Evolutionary conservation across 2,888 invertebrate genomes (phyloP), one percentile per base, ranked within the genome.

Genomic region (Cephus runcator): DNA sequence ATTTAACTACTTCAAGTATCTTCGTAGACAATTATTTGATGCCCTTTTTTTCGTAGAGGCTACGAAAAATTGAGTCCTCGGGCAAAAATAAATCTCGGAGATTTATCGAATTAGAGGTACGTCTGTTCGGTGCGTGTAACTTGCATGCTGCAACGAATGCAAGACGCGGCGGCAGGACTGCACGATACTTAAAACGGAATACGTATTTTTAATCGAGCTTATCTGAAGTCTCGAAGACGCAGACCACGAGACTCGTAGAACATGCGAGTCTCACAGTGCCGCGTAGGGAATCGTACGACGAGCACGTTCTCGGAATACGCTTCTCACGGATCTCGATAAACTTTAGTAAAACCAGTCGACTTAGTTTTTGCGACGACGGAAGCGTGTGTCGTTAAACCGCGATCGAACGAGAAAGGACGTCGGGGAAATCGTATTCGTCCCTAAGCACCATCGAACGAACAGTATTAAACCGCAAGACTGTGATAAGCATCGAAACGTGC

Each of bases 401-500:
- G 56, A 56, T 23, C 56, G 56, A 56, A 56, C 56, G 56, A 23
- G 56, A 56, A 56, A 56, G 56, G 56, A 56, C 56, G 23, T 23
- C 56, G 23, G 56, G 56, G 23, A 56, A 56, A 56, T 56, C 23
- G 56, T 56, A 23, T 56, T 74, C 69, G 69, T 77, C 74, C 79
- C 34, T 73, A 69, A 75, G 75, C 78, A 73, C 75, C 75, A 76
- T 78, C 78, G 76, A 73, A 73, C 77, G 75, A 56, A 75, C 77
- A 74, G 77, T 77, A 77, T 75, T 76, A 73, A 74, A 71, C 69
- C 73, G 77, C 76, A 36, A 79, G 75, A 77, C 77, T 69, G 71
- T 73, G 40, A 75, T 69, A 79, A 77, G 79, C 75, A 79, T 80
- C 79, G 80, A 80, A 77, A 40, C 76, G 75, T 75, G 80, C 79